Conservation (phyloP, 2,113 vertebrate genomes). For the Typhlomys cinereus region DNA sequence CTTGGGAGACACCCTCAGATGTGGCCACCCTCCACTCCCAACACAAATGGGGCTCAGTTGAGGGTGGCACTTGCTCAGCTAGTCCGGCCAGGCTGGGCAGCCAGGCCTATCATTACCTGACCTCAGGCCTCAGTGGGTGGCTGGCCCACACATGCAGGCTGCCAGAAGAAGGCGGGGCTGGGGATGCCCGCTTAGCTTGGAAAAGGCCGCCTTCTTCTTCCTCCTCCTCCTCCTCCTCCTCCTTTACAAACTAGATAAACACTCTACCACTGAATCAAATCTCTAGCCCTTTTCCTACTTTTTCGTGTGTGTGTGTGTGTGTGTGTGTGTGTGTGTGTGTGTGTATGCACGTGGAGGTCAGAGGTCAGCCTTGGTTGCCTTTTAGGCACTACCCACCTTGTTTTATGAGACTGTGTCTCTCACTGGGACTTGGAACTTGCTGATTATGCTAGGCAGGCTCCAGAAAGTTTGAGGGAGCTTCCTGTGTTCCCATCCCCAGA, state of each 20-base stretch:
- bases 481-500: neutral
- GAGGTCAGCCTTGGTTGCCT: neutral
- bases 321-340: neutral
- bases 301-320: neutral
- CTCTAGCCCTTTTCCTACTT: neutral
- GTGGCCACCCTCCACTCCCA: neutral
- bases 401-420: neutral
- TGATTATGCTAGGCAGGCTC: neutral
- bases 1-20: too few species aligned
- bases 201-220: too few species aligned
- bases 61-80: constrained; percentile 31
- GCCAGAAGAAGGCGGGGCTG: neutral
- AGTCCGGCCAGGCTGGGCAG: neutral
- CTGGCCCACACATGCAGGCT: neutral
- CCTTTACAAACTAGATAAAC: too few species aligned
- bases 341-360: neutral
- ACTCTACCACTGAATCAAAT: neutral
- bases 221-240: too few species aligned
- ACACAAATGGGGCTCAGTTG: neutral
- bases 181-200: neutral
- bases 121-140: neutral
- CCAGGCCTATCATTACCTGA: neutral
- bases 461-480: neutral
- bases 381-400: neutral
- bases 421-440: neutral